phyloP scores from a whole-genome alignment of 2,888 invertebrate genomes.

The Eucriotettix oculatus region DNA sequence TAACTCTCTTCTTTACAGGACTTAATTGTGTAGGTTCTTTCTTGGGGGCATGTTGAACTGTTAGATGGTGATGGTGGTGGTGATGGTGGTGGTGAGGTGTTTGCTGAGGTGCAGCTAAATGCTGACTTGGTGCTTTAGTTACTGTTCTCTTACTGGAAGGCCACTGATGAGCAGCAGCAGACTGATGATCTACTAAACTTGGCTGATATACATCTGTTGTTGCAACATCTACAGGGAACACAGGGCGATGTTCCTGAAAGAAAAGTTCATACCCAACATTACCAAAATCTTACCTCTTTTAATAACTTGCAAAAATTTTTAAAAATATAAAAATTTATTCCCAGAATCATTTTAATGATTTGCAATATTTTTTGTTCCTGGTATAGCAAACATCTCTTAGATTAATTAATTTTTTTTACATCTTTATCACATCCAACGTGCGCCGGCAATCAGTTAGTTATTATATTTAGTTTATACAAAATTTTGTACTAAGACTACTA shows the following conservation, averaged over 20 bases:
- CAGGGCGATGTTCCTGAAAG: conserved; percentile 38
- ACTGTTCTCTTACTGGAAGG: not conserved
- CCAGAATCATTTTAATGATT: too few species aligned
- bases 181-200: conserved; percentile 8
- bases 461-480: too few species aligned
- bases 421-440: too few species aligned
- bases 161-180: not conserved
- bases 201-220: conserved; percentile 11
- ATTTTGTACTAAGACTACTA: too few species aligned
- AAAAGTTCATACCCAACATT: too few species aligned
- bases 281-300: too few species aligned
- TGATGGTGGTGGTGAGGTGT: conserved; percentile 18
- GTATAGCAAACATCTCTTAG: too few species aligned
- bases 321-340: too few species aligned
- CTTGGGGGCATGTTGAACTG: conserved; percentile 28
- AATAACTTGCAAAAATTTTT: too few species aligned
- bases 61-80: conserved; percentile 31
- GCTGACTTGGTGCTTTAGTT: not conserved
- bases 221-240: conserved; percentile 37
- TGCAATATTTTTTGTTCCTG: too few species aligned
- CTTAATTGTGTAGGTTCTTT: conserved; percentile 82
- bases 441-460: too few species aligned
- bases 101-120: conserved; percentile 26
- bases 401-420: too few species aligned
- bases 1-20: conserved; percentile 92